Evolutionary conservation across 2,797 vertebrate genomes (phyloP).

Genomic region (Betta splendens): DNA sequence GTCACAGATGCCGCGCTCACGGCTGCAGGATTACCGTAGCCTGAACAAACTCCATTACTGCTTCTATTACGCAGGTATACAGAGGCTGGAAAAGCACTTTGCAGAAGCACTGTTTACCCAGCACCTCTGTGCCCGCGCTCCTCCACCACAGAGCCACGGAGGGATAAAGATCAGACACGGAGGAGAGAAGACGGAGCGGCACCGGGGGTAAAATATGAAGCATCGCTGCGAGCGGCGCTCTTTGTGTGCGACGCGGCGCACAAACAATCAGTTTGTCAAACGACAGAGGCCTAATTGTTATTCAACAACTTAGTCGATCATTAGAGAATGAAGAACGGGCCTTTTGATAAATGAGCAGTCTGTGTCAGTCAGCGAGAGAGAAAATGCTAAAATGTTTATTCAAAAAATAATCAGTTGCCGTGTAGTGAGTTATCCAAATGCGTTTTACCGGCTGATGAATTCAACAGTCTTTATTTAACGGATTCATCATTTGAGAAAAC

Average conservation of each 20-base stretch:
- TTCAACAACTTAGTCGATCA: not conserved
- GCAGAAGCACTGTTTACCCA: constrained; percentile 71
- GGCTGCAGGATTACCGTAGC: constrained; percentile 70
- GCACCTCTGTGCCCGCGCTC: constrained; percentile 52
- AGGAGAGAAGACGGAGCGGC: constrained; percentile 14
- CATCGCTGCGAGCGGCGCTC: constrained; percentile 9
- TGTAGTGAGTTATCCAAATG: no score
- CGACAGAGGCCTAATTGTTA: constrained; percentile 6
- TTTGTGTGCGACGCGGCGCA: constrained; percentile 2
- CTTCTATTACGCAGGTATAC: constrained; percentile 73
- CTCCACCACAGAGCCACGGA: constrained; percentile 45
- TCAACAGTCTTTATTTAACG: no score
- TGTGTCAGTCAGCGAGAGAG: not conserved
- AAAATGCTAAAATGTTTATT: not conserved
- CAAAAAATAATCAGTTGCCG: no score
- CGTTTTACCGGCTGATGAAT: no score
- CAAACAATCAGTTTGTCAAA: not conserved
- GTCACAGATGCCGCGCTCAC: constrained; percentile 59
- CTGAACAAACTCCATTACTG: constrained; percentile 78
- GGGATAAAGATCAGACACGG: constrained; percentile 30
- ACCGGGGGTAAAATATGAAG: constrained; percentile 11
- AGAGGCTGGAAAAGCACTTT: constrained; percentile 69
- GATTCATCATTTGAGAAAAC: no score
- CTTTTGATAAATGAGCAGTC: not conserved
- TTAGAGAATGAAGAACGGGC: not conserved